Percentiles rank a stretch among this genome's conserved stretches.
phyloP scores from a whole-genome alignment of 2,113 vertebrate genomes.

The cat (Felis catus) region F.catus_Fca126_mat1.0 CM031425.1:15888001-15888500 shows the following conservation, averaged over 20 bases:
- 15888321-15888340: not conserved
- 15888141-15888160: not conserved
- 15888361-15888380: not conserved
- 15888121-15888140: slow-evolving; percentile 8
- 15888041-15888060: slow-evolving; percentile 6
- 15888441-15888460: not conserved
- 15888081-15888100: slow-evolving; percentile 41
- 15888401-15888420: not conserved
- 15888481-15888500: not conserved
- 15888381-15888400: not conserved
- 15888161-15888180: slow-evolving; percentile 25
- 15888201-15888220: not conserved
- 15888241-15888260: not conserved
- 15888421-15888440: not conserved
- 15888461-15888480: slow-evolving; percentile 25
- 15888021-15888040: not conserved
- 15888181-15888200: not conserved
- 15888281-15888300: not conserved
- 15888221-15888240: not conserved
- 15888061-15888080: slow-evolving; percentile 42
- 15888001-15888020: slow-evolving; percentile 26
- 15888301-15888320: not conserved
- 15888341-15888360: not conserved
- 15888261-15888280: not conserved
- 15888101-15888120: slow-evolving; percentile 17